phyloP scores from a whole-genome alignment of 2,113 vertebrate genomes.

The Anguilla rostrata region DNA sequence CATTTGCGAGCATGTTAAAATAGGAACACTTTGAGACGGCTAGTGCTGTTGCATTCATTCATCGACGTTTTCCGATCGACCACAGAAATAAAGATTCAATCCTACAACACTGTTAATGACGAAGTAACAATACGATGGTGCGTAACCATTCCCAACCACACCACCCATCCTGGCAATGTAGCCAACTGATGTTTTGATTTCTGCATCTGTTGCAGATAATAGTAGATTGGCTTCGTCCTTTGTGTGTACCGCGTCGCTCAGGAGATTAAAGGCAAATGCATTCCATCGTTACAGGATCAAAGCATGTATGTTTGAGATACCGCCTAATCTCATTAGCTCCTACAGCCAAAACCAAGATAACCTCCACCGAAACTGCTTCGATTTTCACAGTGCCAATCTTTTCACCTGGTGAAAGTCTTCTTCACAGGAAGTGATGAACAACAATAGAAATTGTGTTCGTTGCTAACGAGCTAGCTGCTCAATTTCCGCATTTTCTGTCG shows the following conservation, averaged over 20 bases:
- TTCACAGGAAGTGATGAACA: constrained; percentile 19
- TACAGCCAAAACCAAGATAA: background rate
- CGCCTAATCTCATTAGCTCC: constrained; percentile 52
- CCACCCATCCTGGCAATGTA: background rate
- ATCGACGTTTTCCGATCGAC: background rate
- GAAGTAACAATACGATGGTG: background rate
- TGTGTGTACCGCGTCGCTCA: background rate
- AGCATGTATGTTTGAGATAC: background rate
- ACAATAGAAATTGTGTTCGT: constrained; percentile 7
- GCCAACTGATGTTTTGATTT: background rate
- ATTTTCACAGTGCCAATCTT: background rate
- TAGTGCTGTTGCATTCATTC: background rate
- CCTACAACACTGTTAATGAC: background rate
- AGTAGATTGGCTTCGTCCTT: background rate
- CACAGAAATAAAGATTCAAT: background rate
- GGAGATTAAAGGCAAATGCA: background rate
- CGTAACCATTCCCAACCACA: background rate
- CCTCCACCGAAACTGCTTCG: background rate
- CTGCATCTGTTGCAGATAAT: background rate
- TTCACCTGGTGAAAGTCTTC: background rate
- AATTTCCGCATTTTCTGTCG: constrained; percentile 15
- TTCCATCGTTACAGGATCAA: constrained; percentile 19
- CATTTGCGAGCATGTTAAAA: background rate
- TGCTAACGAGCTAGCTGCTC: background rate
- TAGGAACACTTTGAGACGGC: background rate